phyloP scores from a whole-genome alignment of 2,888 invertebrate species.

The Bruchidius siliquastri region DNA sequence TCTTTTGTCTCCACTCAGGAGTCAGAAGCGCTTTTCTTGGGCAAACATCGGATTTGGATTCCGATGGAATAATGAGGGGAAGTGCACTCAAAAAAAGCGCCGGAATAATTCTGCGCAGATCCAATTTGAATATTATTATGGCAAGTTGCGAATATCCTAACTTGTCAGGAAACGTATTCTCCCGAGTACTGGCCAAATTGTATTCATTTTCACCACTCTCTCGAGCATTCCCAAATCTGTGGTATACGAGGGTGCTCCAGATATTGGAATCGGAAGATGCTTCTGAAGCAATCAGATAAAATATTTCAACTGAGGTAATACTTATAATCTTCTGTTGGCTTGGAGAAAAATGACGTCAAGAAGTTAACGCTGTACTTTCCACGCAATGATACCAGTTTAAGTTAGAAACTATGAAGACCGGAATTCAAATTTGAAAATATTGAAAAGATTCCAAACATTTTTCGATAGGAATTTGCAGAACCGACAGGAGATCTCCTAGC shows the following conservation, averaged over 20 bases:
- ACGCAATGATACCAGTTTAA: no score
- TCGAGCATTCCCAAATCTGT: neutral
- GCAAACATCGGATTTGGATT: neutral
- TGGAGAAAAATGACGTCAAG: no score
- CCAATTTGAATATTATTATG: neutral
- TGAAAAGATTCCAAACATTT: no score
- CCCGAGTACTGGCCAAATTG: neutral
- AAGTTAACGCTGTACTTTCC: no score
- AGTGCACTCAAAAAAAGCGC: neutral
- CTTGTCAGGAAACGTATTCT: neutral
- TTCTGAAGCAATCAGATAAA: no score
- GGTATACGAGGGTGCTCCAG: neutral
- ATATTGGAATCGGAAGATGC: no score
- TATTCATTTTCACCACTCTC: neutral
- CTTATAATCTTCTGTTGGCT: no score
- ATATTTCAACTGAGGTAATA: no score
- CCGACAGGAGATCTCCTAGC: no score
- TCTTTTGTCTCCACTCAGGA: neutral
- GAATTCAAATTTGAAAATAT: no score
- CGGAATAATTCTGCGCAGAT: neutral
- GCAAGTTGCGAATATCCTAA: neutral
- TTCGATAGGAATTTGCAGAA: no score
- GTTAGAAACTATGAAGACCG: no score
- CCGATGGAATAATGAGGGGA: neutral
- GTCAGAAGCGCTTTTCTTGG: neutral